phyloP scores from a whole-genome alignment of 2,797 vertebrate species.

The Tangara arthus region DNA sequence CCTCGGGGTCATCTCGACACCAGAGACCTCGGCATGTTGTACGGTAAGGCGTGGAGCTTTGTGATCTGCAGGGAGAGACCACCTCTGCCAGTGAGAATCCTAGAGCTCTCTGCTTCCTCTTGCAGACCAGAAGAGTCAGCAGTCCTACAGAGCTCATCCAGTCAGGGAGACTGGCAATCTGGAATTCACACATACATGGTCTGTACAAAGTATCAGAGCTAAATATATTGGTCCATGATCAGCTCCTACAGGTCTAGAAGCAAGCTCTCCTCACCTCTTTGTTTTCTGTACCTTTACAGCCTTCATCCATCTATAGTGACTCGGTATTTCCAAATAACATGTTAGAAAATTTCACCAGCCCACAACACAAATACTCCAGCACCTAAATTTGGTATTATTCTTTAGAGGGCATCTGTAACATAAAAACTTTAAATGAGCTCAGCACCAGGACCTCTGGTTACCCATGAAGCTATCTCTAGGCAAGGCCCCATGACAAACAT shows the following conservation, averaged over 20 bases:
- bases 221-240: background rate
- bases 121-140: background rate
- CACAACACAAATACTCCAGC: background rate
- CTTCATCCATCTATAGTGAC: background rate
- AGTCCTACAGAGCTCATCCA: fast-evolving
- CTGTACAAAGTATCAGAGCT: background rate
- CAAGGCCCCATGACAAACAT: background rate
- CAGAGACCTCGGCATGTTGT: no score
- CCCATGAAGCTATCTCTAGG: background rate
- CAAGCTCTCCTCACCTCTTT: background rate
- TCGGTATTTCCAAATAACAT: fast-evolving
- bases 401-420: background rate
- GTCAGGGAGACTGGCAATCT: background rate
- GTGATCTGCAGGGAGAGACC: background rate
- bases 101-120: background rate
- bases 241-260: background rate
- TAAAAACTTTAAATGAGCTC: background rate
- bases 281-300: background rate
- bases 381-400: background rate
- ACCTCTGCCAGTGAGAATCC: fast-evolving
- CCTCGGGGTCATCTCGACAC: no score
- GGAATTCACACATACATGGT: background rate
- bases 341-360: background rate
- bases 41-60: background rate
- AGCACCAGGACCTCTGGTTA: background rate